Evolutionary conservation across 1,140 invertebrate genomes (phyloP), one percentile per base, ranked within the genome.

Genomic region (Cyphomyrmex costatus): DNA sequence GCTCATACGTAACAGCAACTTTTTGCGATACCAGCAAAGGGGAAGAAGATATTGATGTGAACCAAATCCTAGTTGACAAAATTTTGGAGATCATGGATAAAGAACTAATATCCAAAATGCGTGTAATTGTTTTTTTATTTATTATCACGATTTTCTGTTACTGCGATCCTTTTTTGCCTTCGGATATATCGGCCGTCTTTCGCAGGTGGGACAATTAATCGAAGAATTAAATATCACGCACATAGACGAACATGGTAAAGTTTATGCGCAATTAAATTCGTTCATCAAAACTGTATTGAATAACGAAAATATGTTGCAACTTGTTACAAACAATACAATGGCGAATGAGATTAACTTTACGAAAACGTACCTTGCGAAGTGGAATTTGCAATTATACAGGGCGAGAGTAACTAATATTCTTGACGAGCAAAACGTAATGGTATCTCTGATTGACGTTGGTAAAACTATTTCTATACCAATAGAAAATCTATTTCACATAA

Each of bases 381-480:
- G 91, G 16, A 60, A 87, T 24, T 90, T 89, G 10, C 89, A 92
- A 58, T 96, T 93, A 93, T 92, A 93, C 14, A 86, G 93, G 27
- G 93, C 88, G 1, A 93, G 91, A 88, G 85, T 95, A 0, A 88
- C 92, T 5, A 90, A 93, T 60, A 92, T 92, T 85, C 14, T 89
- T 74, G 65, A 79, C n/a, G 86, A 85, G 0, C 86, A 86, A 83
- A 58, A 83, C 51, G 92, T 94, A 1, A 91, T 91, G 68, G 91
- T 95, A 7, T 93, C 93, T 24, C 92, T 95, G 49, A 89, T 96
- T 3, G 96, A 96, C 88, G 86, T 92, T 51, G 96, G 96, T 3
- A 92, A 91, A n/a, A 94, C 89, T 0, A 90, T 96, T 0, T 89
- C 56, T 0, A 92, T 95, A 10, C 82, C 77, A 5, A 79, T 86